Evolutionary conservation across 2,888 invertebrate species (phyloP), one percentile per base, ranked within the genome.

Genomic region (Tachina lurida): DNA sequence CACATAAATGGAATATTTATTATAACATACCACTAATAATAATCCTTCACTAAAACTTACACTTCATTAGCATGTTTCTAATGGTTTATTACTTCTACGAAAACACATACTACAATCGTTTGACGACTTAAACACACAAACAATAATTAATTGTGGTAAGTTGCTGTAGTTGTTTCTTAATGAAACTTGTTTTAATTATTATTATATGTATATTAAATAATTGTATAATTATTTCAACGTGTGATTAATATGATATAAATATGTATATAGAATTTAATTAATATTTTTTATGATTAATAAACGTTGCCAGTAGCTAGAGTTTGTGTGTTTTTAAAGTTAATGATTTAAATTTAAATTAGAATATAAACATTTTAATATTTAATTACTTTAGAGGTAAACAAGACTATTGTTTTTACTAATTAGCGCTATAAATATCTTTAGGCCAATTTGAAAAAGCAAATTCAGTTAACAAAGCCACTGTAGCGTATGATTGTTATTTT

Each of bases 201-300:
- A 65, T 67, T 45, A 63, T 17, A 13, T 45, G 45, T 19, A n/a
- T 47, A 45, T 45, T 17, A 31, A 41, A 78, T 78, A 70, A 70
- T 78, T 78, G 19, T 62, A 78, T 54, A 54, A 70, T 43, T 54
- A 78, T 54, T 49, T 49, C 45, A 52, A 58, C 79, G 71, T 71
- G 67, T 80, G 58, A 71, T 76, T 71, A 65, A 76, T 71, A 52
- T 52, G n/a, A 52, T 74, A n/a, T n/a, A n/a, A n/a, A n/a, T n/a
- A 54, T 70, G 19, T 43, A 74, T 54, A 52, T 39, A 3, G 43
- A 63, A 8, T 45, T 71, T 52, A 63, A 80, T 80, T 79, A 49
- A 65, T 10, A 63, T 76, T 60, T 60, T 49, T 71, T 39, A 71
- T 58, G 67, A 71, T 45, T 22, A 19, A 45, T 1, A 10, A 54